Conservation (phyloP, 2,888 invertebrate species). For the Drosophila dives region DNA sequence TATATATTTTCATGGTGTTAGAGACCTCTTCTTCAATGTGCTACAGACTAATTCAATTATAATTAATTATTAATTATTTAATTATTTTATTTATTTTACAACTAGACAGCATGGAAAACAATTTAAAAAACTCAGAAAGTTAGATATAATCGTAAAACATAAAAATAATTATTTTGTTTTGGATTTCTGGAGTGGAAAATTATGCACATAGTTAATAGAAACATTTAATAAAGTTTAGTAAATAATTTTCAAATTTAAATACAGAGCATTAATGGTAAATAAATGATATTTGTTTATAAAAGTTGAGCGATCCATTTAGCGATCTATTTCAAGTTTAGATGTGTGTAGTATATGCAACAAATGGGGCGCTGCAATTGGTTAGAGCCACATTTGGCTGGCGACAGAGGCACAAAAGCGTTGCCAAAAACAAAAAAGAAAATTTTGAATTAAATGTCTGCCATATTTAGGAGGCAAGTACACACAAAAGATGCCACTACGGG, state of each 20-base stretch:
- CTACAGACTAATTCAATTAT: background rate
- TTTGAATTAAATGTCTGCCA: conserved; percentile 66
- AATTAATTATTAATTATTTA: no score
- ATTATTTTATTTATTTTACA: no score
- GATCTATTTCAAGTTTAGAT: conserved; percentile 5
- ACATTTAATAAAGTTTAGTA: background rate
- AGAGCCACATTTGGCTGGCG: conserved; percentile 7
- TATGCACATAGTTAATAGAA: background rate
- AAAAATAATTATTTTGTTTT: no score
- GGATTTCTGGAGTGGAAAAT: no score
- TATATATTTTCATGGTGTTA: background rate
- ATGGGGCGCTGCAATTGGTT: conserved; percentile 19
- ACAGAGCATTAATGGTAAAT: background rate
- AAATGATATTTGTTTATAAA: background rate
- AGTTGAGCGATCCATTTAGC: background rate
- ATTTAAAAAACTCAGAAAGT: no score
- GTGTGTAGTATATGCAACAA: conserved; percentile 6
- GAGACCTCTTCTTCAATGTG: background rate
- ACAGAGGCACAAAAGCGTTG: conserved; percentile 40
- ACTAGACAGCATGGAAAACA: no score
- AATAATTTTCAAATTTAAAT: background rate
- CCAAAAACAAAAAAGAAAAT: conserved; percentile 46
- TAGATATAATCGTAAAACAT: no score
- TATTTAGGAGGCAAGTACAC: conserved; percentile 57
- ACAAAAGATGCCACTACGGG: conserved; percentile 26